Conservation (phyloP, 2,113 vertebrate species). For the Typhlomys cinereus region DNA sequence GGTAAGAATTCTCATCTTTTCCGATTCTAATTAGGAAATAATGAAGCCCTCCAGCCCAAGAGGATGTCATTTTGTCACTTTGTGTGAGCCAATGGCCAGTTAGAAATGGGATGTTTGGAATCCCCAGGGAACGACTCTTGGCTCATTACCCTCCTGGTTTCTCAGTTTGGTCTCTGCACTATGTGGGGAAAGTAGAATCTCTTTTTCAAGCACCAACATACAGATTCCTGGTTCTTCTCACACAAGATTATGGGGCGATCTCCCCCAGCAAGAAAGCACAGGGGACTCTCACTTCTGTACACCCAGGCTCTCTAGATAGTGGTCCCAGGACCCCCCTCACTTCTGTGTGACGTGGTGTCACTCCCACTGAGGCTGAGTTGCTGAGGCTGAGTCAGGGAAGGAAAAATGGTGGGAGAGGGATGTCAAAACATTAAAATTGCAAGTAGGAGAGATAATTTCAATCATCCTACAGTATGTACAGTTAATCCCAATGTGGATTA, state of each 20-base stretch:
- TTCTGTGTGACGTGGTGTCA: background rate
- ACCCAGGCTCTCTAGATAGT: background rate
- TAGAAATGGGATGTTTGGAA: background rate
- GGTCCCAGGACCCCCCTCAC: background rate
- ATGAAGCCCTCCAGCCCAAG: background rate
- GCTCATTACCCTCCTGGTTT: background rate
- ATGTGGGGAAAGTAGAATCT: background rate
- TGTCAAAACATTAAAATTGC: background rate
- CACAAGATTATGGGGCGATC: background rate
- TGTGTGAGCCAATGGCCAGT: background rate
- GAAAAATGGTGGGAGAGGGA: background rate
- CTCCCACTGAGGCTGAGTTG: background rate
- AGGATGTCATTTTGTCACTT: background rate
- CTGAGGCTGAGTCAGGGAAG: background rate
- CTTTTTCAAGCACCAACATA: background rate
- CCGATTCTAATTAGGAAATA: conserved; percentile 6
- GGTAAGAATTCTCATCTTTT: background rate
- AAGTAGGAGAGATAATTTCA: background rate
- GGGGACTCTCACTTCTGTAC: background rate
- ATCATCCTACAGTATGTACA: background rate
- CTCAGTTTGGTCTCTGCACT: background rate
- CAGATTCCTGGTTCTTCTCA: background rate
- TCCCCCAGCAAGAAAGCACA: no score
- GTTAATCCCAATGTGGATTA: background rate
- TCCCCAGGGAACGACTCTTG: background rate